Evolutionary conservation across 2,113 vertebrate genomes (phyloP).

Genomic region (Dunckerocampus dactyliophorus): DNA sequence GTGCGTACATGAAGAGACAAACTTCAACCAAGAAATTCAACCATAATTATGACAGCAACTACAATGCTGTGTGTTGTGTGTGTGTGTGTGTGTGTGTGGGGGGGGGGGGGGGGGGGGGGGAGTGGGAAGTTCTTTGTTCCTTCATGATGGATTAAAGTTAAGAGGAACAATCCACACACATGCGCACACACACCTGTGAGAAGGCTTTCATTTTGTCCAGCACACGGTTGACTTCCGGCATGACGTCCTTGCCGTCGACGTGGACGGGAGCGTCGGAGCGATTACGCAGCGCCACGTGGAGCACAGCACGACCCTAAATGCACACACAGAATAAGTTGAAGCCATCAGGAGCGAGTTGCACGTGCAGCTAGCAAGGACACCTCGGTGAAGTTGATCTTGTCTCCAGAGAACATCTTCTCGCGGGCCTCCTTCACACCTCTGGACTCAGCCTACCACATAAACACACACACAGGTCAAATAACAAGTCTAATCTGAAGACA

Average conservation of each 20-base stretch:
- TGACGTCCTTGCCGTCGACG: constrained; percentile 88
- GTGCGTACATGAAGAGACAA: no score
- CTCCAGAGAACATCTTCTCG: constrained; percentile 87
- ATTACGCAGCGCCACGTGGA: constrained; percentile 90
- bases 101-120: no score
- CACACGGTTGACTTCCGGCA: constrained; percentile 90
- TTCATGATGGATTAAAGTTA: no score
- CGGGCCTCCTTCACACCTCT: constrained; percentile 85
- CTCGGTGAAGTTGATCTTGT: constrained; percentile 98
- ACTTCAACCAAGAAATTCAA: no score
- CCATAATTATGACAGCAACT: no score
- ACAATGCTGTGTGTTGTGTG: no score
- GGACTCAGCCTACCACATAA: constrained; percentile 79
- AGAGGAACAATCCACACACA: not conserved
- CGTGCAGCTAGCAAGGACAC: constrained; percentile 54
- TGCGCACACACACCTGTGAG: constrained; percentile 75
- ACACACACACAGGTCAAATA: not conserved
- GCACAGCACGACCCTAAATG: constrained; percentile 85
- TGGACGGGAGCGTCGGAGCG: constrained; percentile 81
- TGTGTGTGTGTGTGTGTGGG: no score
- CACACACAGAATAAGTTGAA: not conserved
- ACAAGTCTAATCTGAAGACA: not conserved
- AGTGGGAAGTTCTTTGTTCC: not conserved
- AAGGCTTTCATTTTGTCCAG: constrained; percentile 94
- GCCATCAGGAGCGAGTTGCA: not conserved